A percentile compares a stretch with the other conserved stretches of the same genome.
These are phyloP conservation scores for Mamestra configurata DNA, from an alignment of 1,140 invertebrate genomes.

Conservation along the genomic window DNA sequence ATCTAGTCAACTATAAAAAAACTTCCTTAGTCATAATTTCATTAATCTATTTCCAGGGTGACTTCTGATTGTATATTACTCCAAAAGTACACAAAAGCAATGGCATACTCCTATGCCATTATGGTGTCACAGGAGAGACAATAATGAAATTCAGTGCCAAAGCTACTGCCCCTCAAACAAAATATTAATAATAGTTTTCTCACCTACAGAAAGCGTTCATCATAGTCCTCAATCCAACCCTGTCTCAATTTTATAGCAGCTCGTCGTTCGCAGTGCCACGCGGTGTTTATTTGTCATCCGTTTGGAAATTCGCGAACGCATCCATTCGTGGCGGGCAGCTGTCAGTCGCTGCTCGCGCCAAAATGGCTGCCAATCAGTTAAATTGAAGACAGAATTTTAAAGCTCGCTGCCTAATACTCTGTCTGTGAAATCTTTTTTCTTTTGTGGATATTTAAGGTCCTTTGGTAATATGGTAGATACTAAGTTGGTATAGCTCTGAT, in stretches of 20 bases:
- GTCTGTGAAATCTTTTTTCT: no score
- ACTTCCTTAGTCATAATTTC: no score
- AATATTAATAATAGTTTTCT: background rate
- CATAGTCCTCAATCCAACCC: slow-evolving; percentile 5
- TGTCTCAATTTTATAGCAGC: slow-evolving; percentile 17
- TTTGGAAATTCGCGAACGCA: slow-evolving; percentile 47
- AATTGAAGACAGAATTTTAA: slow-evolving; percentile 14
- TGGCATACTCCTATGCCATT: no score
- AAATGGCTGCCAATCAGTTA: slow-evolving; percentile 30
- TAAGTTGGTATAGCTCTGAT: no score
- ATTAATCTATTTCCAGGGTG: no score
- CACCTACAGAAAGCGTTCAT: background rate
- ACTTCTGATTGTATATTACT: no score
- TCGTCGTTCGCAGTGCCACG: slow-evolving; percentile 2
- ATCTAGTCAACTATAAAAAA: no score
- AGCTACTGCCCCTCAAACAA: no score
- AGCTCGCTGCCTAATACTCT: background rate
- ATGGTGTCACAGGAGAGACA: no score
- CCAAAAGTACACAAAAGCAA: no score
- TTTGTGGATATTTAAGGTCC: background rate
- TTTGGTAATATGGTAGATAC: no score
- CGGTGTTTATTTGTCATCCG: slow-evolving; percentile 41
- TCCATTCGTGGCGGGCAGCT: slow-evolving; percentile 43
- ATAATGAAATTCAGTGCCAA: no score
- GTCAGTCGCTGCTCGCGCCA: slow-evolving; percentile 30